Evolutionary conservation across 1,140 invertebrate species (phyloP), one percentile per base, ranked within the genome.

Genomic region (Chironomus striatipennis): DNA sequence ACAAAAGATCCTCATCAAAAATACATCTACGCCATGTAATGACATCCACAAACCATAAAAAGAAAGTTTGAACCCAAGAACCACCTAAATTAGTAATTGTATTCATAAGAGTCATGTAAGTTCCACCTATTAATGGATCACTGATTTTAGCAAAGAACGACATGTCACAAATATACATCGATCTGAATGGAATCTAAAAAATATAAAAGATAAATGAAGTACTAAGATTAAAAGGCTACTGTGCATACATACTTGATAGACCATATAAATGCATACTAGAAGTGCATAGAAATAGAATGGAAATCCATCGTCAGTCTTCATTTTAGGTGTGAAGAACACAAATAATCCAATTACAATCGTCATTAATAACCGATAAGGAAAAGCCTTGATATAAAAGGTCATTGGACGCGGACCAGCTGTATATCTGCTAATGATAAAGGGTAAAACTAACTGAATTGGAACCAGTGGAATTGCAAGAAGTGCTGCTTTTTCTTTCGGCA

Each of bases 51-150:
- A 96, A 87, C 90, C 93, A 97, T 6, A 99, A 85, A 0, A 95
- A 90, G 7, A 98, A 83, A 0, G 97, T 98, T 73, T 90, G 88
- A 1, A 97, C 96, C 97, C 97, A 99, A 80, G 98, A 98, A 7
- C 95, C 96, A 42, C 98, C 98, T 42, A 99, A 85, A 86, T 99
- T 99, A 42, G 90, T 90, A 7, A 99, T 83, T 0, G 98, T 99
- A 80, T 99, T 99, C 3, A 99, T 86, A 65, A 99, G 86, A 1
- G 98, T 99, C 98, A 99, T 99, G 81, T 99, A 99, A 0, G 98
- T 99, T 21, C 98, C 98, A 17, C 98, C 98, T 5, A 99, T 94
- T 1, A 88, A 84, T 0, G 95, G 94, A 83, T 98, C 97, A 78
- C 94, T 96, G 20, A 79, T 82, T 77, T 81, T 81, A 67, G 79